Evolutionary conservation across 2,797 vertebrate species (phyloP), one percentile per base, ranked within the genome.

Genomic region (Chelmon rostratus): DNA sequence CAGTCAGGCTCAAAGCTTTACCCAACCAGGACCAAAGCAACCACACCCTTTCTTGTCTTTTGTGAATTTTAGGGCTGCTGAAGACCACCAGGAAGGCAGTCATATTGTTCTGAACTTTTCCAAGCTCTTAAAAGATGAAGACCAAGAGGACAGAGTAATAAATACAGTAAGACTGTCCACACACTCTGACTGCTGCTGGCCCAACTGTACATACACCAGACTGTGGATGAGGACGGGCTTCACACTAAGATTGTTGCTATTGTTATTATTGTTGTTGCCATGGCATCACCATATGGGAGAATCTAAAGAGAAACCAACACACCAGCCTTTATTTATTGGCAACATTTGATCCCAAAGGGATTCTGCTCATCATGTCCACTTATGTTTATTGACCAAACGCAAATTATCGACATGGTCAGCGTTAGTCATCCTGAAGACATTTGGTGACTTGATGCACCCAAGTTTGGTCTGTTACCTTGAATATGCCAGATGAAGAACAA

Each of bases 11-110:
- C 31, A 4, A 80, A 87, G 88, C 83, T 90, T 86, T 73, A 81
- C 77, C 69, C 64, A 69, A 84, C 38, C 56, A 52, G 87, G 89
- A 91, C 88, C 83, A 89, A 92, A 91, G 81, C 78, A 72, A 73
- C 53, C 31, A 25, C 11, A 1, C 57, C 62, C 56, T 57, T 52
- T 33, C 33, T 37, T 54, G 31, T 47, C 56, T 73, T 86, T 49
- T 61, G 58, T 54, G 53, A 80, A 81, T 78, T 66, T 56, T 25
- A 67, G 38, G 33, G 57, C 49, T 68, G 57, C 37, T 68, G 44
- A 79, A 46, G 35, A 69, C 49, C 33, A 47, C 57, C 57, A 71
- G 40, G 33, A 56, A 42, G 18, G 50, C 71, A 58, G 38, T 37
- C 28, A 33, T 40, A 76, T 42, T 15, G 19, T 82, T 57, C n/a